Evolutionary conservation across 2,888 invertebrate species (phyloP).

Genomic region (Caenorhabditis imperialis): DNA sequence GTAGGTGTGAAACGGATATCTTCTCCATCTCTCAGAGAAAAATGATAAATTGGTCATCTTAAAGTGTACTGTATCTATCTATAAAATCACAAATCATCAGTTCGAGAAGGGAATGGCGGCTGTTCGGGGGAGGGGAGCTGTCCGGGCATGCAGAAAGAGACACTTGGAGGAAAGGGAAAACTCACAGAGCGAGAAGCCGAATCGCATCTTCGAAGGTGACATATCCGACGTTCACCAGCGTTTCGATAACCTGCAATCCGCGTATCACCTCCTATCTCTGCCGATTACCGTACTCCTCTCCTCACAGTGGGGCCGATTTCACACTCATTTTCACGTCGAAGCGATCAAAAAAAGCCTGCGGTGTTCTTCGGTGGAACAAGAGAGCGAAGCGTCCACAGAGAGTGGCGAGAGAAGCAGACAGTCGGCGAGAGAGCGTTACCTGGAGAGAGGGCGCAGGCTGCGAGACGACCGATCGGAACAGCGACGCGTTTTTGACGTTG

Average conservation of each 20-base stretch:
- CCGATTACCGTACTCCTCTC: constrained; percentile 10
- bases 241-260: constrained; percentile 62
- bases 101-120: no score
- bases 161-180: constrained; percentile 4
- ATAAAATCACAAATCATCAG: no score
- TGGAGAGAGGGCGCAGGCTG: constrained; percentile 51
- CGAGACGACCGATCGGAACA: constrained; percentile 59
- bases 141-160: no score
- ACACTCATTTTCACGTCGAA: neutral
- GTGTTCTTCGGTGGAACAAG: no score
- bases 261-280: no score
- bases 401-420: neutral
- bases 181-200: constrained; percentile 64
- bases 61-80: no score
- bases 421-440: constrained; percentile 5
- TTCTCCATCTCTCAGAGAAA: no score
- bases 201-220: constrained; percentile 69
- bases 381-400: no score
- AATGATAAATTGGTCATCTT: no score
- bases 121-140: no score
- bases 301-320: neutral
- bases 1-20: no score
- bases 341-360: no score
- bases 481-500: constrained; percentile 48
- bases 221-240: constrained; percentile 59